Evolutionary conservation across 2,797 vertebrate genomes (phyloP).

Genomic region (Decapterus maruadsi): DNA sequence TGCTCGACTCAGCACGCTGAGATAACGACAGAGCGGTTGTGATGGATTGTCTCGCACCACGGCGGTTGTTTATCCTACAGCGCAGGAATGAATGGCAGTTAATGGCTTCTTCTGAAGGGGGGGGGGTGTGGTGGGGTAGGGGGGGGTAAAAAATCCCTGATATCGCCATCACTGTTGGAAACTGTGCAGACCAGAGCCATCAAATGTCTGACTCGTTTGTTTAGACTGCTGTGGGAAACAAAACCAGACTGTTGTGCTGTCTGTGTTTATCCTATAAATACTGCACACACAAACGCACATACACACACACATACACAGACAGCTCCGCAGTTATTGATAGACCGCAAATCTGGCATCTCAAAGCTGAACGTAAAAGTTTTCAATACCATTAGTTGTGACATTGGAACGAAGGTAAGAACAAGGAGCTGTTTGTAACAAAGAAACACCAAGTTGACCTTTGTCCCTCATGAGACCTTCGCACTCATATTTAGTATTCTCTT

Average conservation of each 20-base stretch:
- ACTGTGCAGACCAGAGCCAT: constrained; percentile 18
- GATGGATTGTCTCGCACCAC: constrained; percentile 40
- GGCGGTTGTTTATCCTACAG: constrained; percentile 50
- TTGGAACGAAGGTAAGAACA: neutral
- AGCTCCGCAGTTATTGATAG: constrained; percentile 7
- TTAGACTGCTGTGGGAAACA: constrained; percentile 17
- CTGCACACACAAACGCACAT: too few species aligned
- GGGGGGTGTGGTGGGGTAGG: too few species aligned
- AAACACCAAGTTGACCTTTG: neutral
- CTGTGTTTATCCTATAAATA: constrained; percentile 25
- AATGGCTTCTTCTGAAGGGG: constrained; percentile 43
- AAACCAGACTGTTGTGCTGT: constrained; percentile 5
- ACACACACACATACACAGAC: neutral
- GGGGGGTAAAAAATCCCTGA: constrained; percentile 34
- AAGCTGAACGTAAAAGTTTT: neutral
- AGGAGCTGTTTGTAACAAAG: too few species aligned
- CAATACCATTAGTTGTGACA: neutral
- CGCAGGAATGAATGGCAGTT: constrained; percentile 34
- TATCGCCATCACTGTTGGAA: constrained; percentile 39
- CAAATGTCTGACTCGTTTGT: constrained; percentile 33
- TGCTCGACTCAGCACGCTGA: constrained; percentile 20
- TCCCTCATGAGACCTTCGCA: neutral
- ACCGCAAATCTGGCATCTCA: neutral
- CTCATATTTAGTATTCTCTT: neutral
- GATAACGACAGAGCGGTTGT: constrained; percentile 44